Percentiles rank a stretch among this genome's conserved stretches.
Conservation (phyloP, 1,140 invertebrate genomes). For the Eubasilissa regina region DNA sequence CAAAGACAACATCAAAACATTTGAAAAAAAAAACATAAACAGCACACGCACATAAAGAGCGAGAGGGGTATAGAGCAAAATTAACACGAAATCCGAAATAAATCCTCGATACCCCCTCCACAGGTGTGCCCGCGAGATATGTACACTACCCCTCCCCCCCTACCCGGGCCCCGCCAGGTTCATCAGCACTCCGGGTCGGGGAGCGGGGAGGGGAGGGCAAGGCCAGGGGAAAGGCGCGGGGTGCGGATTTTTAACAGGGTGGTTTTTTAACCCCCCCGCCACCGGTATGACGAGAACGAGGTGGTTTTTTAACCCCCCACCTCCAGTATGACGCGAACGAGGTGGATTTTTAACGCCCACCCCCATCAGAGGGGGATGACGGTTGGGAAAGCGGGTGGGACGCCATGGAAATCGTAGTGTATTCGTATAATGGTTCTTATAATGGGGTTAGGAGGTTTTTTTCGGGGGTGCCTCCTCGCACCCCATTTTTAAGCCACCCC, state of each 20-base stretch:
- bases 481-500: not conserved
- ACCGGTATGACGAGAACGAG: constrained; percentile 38
- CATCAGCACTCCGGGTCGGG: constrained; percentile 48
- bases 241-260: constrained; percentile 51
- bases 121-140: constrained; percentile 57
- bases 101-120: constrained; percentile 45
- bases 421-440: constrained; percentile 59
- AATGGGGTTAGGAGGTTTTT: constrained; percentile 61
- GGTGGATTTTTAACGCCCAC: constrained; percentile 42
- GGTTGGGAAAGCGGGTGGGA: too few species aligned
- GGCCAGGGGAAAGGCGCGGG: constrained; percentile 28
- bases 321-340: constrained; percentile 13
- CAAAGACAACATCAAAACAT: constrained; percentile 31
- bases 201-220: constrained; percentile 30
- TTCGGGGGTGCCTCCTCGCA: constrained; percentile 41
- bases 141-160: constrained; percentile 12
- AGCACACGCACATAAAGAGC: constrained; percentile 30
- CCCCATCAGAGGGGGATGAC: constrained; percentile 6
- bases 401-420: constrained; percentile 58
- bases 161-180: constrained; percentile 45
- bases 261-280: constrained; percentile 49
- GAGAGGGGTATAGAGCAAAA: constrained; percentile 49
- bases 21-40: constrained; percentile 45
- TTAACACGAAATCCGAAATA: constrained; percentile 57
- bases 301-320: constrained; percentile 51